phyloP scores from a whole-genome alignment of 2,113 vertebrate species.

The Carettochelys insculpta region DNA sequence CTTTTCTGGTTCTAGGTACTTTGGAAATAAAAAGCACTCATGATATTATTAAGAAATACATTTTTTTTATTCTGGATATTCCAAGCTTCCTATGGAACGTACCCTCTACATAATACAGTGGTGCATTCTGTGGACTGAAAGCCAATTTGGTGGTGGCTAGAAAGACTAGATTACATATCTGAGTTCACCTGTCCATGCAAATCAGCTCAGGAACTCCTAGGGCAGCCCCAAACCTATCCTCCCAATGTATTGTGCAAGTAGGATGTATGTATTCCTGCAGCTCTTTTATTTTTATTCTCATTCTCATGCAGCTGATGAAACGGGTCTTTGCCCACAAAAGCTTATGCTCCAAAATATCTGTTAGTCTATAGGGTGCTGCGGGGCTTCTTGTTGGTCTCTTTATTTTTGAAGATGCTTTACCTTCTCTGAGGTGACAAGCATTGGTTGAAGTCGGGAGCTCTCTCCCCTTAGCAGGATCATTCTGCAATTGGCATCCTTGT shows the following conservation, averaged over 20 bases:
- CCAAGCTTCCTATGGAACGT: not conserved
- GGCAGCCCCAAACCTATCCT: not conserved
- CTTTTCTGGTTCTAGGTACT: not conserved
- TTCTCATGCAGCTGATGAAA: too few relatives aligned
- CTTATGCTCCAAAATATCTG: too few relatives aligned
- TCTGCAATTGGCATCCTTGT: not conserved
- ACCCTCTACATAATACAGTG: not conserved
- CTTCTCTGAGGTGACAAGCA: not conserved
- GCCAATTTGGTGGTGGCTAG: not conserved
- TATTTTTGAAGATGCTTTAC: not conserved
- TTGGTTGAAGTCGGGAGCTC: not conserved
- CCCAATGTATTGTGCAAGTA: not conserved
- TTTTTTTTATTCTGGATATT: not conserved
- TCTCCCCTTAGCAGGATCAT: not conserved
- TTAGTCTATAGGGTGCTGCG: too few relatives aligned
- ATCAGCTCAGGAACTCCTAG: not conserved
- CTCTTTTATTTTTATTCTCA: too few relatives aligned
- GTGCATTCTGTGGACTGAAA: not conserved
- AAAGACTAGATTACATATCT: not conserved
- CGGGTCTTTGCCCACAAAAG: too few relatives aligned
- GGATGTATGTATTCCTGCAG: not conserved
- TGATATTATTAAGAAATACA: not conserved
- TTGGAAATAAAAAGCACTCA: not conserved
- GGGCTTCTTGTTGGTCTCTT: too few relatives aligned
- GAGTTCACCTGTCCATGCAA: not conserved